Conservation (phyloP, 2,797 vertebrate genomes). For the Avahi laniger region DNA sequence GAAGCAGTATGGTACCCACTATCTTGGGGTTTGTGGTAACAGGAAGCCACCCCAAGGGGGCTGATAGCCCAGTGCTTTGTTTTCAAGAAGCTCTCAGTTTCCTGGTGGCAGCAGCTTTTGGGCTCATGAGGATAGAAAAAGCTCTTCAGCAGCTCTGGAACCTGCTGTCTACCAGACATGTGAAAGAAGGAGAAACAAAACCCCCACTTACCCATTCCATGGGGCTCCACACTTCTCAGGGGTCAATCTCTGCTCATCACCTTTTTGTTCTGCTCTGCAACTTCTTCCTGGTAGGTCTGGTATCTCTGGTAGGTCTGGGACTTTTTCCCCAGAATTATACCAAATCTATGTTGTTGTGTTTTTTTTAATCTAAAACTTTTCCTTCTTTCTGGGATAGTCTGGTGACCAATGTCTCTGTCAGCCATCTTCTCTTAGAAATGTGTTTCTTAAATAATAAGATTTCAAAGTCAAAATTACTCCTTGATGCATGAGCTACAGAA, state of each 20-base stretch:
- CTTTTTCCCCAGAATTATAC: background rate
- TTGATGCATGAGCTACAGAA: background rate
- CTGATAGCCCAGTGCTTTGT: background rate
- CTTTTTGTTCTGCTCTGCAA: background rate
- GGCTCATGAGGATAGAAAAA: background rate
- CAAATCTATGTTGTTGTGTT: background rate
- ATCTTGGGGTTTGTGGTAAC: background rate
- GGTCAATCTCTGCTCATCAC: background rate
- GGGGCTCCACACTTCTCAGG: background rate
- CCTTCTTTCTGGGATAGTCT: background rate
- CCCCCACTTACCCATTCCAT: background rate
- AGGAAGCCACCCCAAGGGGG: background rate
- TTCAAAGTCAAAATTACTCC: background rate
- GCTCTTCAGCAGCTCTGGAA: background rate
- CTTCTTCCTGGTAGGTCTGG: background rate
- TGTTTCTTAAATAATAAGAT: background rate
- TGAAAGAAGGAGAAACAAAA: background rate
- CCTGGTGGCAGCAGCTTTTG: background rate
- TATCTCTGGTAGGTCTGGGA: too few relatives aligned
- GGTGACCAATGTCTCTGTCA: background rate
- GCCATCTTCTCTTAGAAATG: background rate
- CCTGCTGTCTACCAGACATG: background rate
- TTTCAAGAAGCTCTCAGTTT: background rate
- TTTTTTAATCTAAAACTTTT: background rate
- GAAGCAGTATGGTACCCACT: background rate